A percentile compares a stretch with the other conserved stretches of the same genome.
phyloP scores from a whole-genome alignment of 2,888 invertebrate species.

The Tetragnatha montana region DNA sequence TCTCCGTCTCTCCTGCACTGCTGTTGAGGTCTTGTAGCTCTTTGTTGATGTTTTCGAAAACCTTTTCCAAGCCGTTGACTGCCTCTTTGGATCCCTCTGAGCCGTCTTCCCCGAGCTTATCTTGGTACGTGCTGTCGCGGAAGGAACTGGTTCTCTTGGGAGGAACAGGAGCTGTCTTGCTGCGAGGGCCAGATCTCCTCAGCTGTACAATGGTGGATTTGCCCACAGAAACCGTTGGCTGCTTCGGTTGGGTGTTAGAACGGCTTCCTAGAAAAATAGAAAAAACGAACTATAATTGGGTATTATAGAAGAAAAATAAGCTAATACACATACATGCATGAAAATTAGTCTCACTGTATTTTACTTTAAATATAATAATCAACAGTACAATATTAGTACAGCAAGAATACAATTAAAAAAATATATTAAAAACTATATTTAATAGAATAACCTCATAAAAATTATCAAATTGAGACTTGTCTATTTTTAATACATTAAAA shows the following conservation, averaged over 20 bases:
- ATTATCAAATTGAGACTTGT: no score
- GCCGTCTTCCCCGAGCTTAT: slow-evolving; percentile 73
- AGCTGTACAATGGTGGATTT: slow-evolving; percentile 70
- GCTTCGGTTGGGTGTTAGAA: slow-evolving; percentile 46
- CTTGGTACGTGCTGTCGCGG: slow-evolving; percentile 85
- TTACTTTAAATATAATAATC: not conserved
- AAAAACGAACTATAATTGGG: not conserved
- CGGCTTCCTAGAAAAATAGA: slow-evolving; percentile 38
- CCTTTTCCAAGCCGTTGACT: slow-evolving; percentile 79
- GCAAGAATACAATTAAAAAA: not conserved
- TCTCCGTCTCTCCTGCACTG: slow-evolving; percentile 82
- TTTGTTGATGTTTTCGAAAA: slow-evolving; percentile 79
- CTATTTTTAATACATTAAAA: no score
- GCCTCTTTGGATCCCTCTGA: slow-evolving; percentile 74
- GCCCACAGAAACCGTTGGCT: slow-evolving; percentile 51
- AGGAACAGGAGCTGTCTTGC: slow-evolving; percentile 95
- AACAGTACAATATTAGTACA: not conserved
- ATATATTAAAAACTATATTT: not conserved
- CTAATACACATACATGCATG: not conserved
- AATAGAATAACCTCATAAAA: not conserved
- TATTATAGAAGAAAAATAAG: not conserved
- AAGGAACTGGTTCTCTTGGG: slow-evolving; percentile 95
- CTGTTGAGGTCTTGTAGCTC: slow-evolving; percentile 78
- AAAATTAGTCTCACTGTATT: not conserved
- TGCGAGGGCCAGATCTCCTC: slow-evolving; percentile 75